Evolutionary conservation across 2,113 vertebrate species (phyloP), one percentile per base, ranked within the genome.

Genomic region (Apteryx owenii): DNA sequence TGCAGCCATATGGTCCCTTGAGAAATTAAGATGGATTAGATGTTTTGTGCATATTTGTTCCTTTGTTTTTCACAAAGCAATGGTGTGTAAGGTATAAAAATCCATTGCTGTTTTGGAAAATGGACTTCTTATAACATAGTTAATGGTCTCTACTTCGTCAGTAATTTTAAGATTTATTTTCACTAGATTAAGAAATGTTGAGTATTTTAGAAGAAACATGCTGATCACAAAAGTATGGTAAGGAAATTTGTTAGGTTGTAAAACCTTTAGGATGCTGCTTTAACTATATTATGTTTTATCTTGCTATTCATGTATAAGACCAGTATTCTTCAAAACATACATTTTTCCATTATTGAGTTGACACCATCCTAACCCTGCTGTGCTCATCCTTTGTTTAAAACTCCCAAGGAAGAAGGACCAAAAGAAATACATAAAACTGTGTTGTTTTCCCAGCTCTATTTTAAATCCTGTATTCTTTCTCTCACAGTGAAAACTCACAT

Each of bases 401-500:
- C 26, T 79, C 48, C 48, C 2, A 3, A 60, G 9, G 33, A 65
- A 58, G 40, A 92, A 42, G 53, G 58, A 85, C 71, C 53, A 64
- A 69, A 93, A 92, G 19, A 76, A 95, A 36, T 72, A 42, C 2
- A 1, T 81, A 66, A 64, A 87, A 73, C 46, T 76, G 26, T 75
- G 60, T 60, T 89, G 56, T 76, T 93, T 93, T 81, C 66, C n/a
- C 72, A 95, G 77, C 54, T 85, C 31, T 58, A 28, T 72, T 87
- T 86, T 79, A 89, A 96, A 95, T 76, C 11, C 40, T 29, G 1
- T 90, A 26, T 66, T 90, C 38, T 97, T 97, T 95, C 73, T 95
- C 96, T 98, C 91, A 31, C 97, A 99, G 99, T 99, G 97, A 99
- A 99, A 94, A 99, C 98, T 72, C 99, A 99, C 26, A 99, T 99